These are phyloP conservation scores for Pseudomyrmex gracilis DNA, from an alignment of 1,140 invertebrate genomes.

Conservation along the genomic window DNA sequence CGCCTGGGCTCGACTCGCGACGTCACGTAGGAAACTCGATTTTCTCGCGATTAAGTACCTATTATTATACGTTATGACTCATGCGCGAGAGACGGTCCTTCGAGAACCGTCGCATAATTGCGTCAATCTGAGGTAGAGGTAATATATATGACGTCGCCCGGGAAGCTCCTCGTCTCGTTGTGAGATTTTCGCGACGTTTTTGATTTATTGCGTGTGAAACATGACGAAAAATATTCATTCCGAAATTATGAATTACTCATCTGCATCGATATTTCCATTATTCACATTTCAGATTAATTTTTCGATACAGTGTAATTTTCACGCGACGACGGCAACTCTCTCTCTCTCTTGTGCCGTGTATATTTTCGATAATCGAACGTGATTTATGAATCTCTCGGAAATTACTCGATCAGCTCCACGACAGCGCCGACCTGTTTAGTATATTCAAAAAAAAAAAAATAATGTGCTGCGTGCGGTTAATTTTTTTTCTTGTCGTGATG, in stretches of 20 bases:
- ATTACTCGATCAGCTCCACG: conserved; percentile 30
- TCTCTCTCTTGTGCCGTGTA: background rate
- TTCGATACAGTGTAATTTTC: background rate
- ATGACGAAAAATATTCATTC: background rate
- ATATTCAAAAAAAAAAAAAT: conserved; percentile 17
- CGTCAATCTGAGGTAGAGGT: conserved; percentile 5
- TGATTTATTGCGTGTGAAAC: background rate
- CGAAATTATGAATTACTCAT: background rate
- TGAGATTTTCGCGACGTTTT: conserved; percentile 12
- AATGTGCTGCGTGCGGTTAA: background rate
- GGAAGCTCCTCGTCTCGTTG: background rate
- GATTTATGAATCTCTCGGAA: conserved; percentile 41
- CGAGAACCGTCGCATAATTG: conserved; percentile 20
- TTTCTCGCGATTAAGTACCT: conserved; percentile 58
- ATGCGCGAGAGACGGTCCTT: conserved; percentile 9
- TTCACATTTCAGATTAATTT: background rate
- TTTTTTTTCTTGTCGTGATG: background rate
- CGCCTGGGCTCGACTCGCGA: conserved; percentile 17
- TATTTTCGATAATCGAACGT: background rate
- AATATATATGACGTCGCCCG: conserved; percentile 5
- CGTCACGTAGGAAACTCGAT: conserved; percentile 56
- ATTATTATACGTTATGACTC: conserved; percentile 61
- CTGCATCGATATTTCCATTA: background rate
- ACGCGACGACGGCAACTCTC: background rate
- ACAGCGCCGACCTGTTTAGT: conserved; percentile 22